Conservation (phyloP, 2,888 invertebrate species). For the Trichogramma dendrolimi region DNA sequence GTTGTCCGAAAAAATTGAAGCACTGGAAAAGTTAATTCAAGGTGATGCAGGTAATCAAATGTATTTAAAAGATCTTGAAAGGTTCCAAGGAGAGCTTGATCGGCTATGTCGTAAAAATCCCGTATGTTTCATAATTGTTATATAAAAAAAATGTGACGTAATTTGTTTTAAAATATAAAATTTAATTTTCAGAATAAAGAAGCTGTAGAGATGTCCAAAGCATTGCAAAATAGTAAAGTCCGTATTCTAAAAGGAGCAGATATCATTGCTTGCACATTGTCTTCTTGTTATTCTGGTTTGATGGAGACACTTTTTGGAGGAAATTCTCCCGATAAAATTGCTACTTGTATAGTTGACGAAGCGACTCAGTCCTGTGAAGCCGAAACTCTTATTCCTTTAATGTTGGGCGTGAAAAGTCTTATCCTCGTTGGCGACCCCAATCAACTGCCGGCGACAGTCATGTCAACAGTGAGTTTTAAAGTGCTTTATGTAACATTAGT, state of each 20-base stretch:
- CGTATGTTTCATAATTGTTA: constrained; percentile 17
- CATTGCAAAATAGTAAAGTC: constrained; percentile 40
- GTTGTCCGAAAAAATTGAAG: constrained; percentile 36
- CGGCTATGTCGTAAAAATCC: constrained; percentile 15
- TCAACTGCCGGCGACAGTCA: constrained; percentile 77
- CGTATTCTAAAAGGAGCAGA: constrained; percentile 59
- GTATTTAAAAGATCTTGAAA: constrained; percentile 18
- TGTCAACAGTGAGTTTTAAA: constrained; percentile 60
- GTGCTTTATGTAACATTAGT: neutral
- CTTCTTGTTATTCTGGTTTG: constrained; percentile 52
- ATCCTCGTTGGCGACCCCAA: constrained; percentile 84
- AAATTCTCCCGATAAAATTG: constrained; percentile 33
- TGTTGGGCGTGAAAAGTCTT: constrained; percentile 69
- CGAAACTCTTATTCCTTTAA: constrained; percentile 75
- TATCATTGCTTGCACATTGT: constrained; percentile 69
- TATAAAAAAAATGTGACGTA: constrained; percentile 1
- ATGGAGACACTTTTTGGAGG: constrained; percentile 48
- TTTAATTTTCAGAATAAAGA: constrained; percentile 22
- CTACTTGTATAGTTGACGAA: constrained; percentile 75
- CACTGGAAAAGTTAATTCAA: constrained; percentile 20
- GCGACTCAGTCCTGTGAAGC: constrained; percentile 84
- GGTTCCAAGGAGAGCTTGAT: constrained; percentile 2
- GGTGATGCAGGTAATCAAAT: constrained; percentile 8
- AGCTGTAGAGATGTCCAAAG: constrained; percentile 30
- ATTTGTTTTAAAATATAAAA: constrained; percentile 4